Percentiles rank a stretch among this genome's conserved stretches.
phyloP scores from a whole-genome alignment of 2,113 vertebrate species.

The Haemorhous mexicanus region DNA sequence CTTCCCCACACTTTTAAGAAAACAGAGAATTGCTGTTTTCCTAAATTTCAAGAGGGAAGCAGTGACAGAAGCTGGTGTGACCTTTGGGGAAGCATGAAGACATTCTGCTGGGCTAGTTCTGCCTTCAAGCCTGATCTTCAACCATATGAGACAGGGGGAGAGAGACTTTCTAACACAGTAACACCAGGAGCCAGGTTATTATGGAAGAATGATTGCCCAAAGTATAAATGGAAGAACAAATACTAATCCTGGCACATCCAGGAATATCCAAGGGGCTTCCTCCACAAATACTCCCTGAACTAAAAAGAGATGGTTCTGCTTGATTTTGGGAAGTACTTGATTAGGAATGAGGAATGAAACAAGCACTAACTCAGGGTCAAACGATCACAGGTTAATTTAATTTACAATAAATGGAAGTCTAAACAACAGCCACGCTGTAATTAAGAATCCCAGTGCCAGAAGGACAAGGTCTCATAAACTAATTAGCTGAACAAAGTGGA shows the following conservation, averaged over 20 bases:
- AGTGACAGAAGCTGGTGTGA: neutral
- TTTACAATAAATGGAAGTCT: slow-evolving; percentile 1
- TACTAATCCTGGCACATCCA: neutral
- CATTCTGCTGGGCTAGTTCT: neutral
- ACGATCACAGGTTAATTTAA: neutral
- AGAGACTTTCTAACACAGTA: neutral
- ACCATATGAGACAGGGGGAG: neutral
- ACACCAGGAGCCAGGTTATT: neutral
- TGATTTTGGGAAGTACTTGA: neutral
- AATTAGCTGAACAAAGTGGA: slow-evolving; percentile 43
- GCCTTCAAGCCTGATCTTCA: neutral
- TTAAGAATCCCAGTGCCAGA: slow-evolving; percentile 2
- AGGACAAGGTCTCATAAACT: neutral
- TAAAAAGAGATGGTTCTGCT: neutral
- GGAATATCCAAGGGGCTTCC: neutral
- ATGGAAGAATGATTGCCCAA: neutral
- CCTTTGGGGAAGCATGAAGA: neutral
- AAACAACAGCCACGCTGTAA: slow-evolving; percentile 20
- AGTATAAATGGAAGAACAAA: neutral
- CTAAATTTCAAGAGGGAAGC: neutral
- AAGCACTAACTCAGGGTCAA: neutral
- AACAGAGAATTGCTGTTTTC: neutral
- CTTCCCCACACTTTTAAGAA: neutral
- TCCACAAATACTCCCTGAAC: neutral
- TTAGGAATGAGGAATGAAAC: neutral